Conservation (phyloP, 2,113 vertebrate species). For the Eudyptes chrysolophus region DNA sequence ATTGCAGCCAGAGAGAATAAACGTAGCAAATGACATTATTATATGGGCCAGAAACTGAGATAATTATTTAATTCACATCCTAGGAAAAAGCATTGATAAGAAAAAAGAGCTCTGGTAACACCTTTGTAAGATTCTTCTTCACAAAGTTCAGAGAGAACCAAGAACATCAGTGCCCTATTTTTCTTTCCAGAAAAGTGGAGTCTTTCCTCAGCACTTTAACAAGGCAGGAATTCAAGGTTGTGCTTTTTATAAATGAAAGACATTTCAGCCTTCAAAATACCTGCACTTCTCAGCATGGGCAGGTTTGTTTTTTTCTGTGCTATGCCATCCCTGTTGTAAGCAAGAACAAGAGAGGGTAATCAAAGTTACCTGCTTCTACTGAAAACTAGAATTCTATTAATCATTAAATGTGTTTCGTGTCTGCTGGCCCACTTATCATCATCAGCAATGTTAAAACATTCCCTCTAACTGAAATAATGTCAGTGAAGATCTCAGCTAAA, state of each 20-base stretch:
- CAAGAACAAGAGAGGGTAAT: background rate
- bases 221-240: background rate
- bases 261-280: background rate
- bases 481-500: background rate
- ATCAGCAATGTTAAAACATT: background rate
- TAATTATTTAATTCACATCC: constrained; percentile 10
- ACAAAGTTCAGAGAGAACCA: background rate
- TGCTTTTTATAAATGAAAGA: background rate
- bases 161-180: background rate
- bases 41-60: constrained; percentile 2
- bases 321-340: background rate
- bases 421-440: background rate
- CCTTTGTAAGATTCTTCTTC: background rate
- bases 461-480: background rate
- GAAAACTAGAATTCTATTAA: background rate
- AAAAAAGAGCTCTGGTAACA: background rate
- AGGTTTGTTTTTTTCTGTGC: background rate
- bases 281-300: background rate
- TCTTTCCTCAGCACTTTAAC: background rate
- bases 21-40: background rate
- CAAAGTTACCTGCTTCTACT: background rate
- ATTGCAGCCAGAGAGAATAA: background rate
- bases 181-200: background rate
- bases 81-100: background rate
- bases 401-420: background rate